Evolutionary conservation across 2,888 invertebrate species (phyloP), one percentile per base, ranked within the genome.

Genomic region (Caenorhabditis parvicauda): DNA sequence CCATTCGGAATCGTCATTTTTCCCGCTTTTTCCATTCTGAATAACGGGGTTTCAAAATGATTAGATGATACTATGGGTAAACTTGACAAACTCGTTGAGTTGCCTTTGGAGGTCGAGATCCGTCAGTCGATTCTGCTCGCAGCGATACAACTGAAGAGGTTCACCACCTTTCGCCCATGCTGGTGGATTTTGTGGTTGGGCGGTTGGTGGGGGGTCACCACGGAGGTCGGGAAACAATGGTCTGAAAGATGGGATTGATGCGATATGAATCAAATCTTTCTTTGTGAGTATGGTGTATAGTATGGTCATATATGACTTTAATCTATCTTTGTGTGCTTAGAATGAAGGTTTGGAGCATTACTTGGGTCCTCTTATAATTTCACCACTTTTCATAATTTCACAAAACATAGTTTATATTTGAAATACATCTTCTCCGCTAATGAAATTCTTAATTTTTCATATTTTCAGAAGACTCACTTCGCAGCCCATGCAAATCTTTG

Each of bases 401-500:
- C n/a, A n/a, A n/a, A n/a, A n/a, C n/a, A n/a, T n/a, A n/a, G n/a
- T n/a, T n/a, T n/a, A n/a, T n/a, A n/a, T n/a, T n/a, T n/a, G n/a
- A n/a, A n/a, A n/a, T 35, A n/a, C 9, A n/a, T 35, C 35, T 35
- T 35, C 35, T 35, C 9, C n/a, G 12, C 35, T 35, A 35, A 12
- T 35, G n/a, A 9, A 35, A 35, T 12, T 12, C n/a, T n/a, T 12
- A 9, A 35, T 35, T 35, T 35, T 9, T n/a, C n/a, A n/a, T n/a
- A n/a, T n/a, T n/a, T n/a, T n/a, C n/a, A n/a, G n/a, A n/a, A 21
- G n/a, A 14, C 4, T 25, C 32, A 64, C 70, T 69, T 69, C 5
- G 75, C 76, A 9, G 73, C 59, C 73, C 76, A 79, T 3, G 76
- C 79, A 50, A 79, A 76, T 43, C 70, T 45, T 14, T 76, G 75